These are phyloP conservation scores for Drosophila nasuta DNA, from an alignment of 1,140 invertebrate species.

Conservation along the genomic window DNA sequence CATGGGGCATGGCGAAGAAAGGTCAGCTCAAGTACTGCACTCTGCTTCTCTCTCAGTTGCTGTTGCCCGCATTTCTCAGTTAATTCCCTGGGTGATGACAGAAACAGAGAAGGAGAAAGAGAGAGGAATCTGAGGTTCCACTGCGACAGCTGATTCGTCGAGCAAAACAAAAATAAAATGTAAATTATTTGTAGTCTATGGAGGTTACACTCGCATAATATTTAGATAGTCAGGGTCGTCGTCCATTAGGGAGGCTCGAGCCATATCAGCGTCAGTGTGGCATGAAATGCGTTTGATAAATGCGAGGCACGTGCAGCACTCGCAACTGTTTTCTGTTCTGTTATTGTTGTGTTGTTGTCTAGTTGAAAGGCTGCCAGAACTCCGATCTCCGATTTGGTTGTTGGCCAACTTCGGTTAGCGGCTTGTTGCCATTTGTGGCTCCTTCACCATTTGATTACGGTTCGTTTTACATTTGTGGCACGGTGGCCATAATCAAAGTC, in stretches of 20 bases:
- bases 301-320: constrained; percentile 51
- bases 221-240: constrained; percentile 48
- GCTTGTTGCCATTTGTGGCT: constrained; percentile 15
- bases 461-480: constrained; percentile 12
- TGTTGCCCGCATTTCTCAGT: constrained; percentile 10
- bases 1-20: constrained; percentile 30
- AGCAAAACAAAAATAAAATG: constrained; percentile 43
- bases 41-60: constrained; percentile 5
- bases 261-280: constrained; percentile 38
- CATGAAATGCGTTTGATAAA: constrained; percentile 68
- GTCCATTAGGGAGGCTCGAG: constrained; percentile 30
- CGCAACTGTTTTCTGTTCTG: no score
- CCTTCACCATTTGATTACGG: constrained; percentile 27
- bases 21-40: constrained; percentile 40
- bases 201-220: constrained; percentile 29
- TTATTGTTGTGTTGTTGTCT: constrained; percentile 3
- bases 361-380: constrained; percentile 28
- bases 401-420: constrained; percentile 30
- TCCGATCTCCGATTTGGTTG: constrained; percentile 22
- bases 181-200: constrained; percentile 45
- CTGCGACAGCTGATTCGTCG: constrained; percentile 39
- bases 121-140: not conserved
- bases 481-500: constrained; percentile 31
- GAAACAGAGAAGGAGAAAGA: not conserved
- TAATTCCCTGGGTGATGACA: not conserved